Percentiles rank a stretch among this genome's conserved stretches.
phyloP scores from a whole-genome alignment of 2,888 invertebrate species.

The Aphrophora alni region DNA sequence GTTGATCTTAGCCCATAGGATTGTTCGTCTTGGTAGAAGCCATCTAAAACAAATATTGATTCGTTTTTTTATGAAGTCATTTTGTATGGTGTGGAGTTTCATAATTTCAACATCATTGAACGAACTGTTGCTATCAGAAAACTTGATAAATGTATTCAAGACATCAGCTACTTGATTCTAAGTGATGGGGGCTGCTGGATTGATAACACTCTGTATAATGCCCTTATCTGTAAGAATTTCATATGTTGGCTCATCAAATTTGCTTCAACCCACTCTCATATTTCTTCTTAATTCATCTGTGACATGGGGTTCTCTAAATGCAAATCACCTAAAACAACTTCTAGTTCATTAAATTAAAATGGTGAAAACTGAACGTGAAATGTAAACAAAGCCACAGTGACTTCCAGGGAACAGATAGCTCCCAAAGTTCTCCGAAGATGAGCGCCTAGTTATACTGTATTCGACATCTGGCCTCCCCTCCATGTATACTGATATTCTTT shows the following conservation, averaged over 20 bases:
- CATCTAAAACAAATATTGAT: background rate
- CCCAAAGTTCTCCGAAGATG: no score
- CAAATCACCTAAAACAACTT: background rate
- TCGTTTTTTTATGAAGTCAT: background rate
- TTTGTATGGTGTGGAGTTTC: background rate
- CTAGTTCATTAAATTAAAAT: no score
- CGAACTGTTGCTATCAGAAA: conserved; percentile 16
- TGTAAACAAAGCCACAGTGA: no score
- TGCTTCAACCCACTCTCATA: conserved; percentile 8
- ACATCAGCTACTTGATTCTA: background rate
- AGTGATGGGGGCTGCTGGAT: background rate
- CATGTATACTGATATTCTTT: no score
- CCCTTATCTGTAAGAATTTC: background rate
- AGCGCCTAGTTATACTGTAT: no score
- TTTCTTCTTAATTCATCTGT: background rate
- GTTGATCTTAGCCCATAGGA: background rate
- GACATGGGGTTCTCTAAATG: background rate
- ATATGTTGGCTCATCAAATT: background rate
- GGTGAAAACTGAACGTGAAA: no score
- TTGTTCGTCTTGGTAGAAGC: conserved; percentile 6
- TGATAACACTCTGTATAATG: background rate
- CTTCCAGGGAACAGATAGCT: no score
- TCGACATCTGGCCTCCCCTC: no score
- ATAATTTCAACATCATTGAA: conserved; percentile 25
- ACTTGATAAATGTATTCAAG: conserved; percentile 18